Evolutionary conservation across 2,888 invertebrate genomes (phyloP), one percentile per base, ranked within the genome.

Genomic region (Uropetala carovei): DNA sequence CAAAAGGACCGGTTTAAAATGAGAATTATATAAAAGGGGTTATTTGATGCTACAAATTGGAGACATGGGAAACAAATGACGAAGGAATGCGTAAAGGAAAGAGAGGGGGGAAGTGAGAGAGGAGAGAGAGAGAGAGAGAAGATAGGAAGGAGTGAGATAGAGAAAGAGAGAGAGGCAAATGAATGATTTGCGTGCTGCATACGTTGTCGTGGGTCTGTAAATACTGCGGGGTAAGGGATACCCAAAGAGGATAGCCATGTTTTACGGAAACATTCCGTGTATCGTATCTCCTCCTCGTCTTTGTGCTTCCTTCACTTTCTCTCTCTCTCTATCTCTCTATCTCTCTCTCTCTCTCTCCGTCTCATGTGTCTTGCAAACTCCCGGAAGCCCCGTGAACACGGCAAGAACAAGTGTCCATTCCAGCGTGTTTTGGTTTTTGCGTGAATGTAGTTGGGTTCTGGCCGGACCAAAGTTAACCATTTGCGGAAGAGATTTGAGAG

Each of bases 351-450:
- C n/a, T 68, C 68, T 68, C 22, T 8, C 68, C 18, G 22, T n/a
- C 68, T 68, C 75, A 1, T 43, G 5, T 43, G 43, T 43, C 43
- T 43, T 43, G 43, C 43, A 43, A 43, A 43, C 43, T 27, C 75
- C 22, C 22, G 27, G 27, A 27, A 22, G 75, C 75, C 68, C 8
- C n/a, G 13, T 22, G 22, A 75, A 75, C 75, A 75, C 22, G 75
- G 75, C 75, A 27, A 75, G 75, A 75, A 75, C 75, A 75, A 75
- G 27, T 75, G 75, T 75, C 75, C 75, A 75, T 75, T 75, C 75
- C 75, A 75, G 75, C 2, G 13, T 75, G 75, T 75, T 75, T 27
- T 75, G 75, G 75, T 75, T 75, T 75, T 75, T 75, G 75, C 75
- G 75, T 75, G 75, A 18, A 27, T 75, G 75, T 75, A 75, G 11